Percentiles rank a stretch among this genome's conserved stretches.
Evolutionary conservation across 2,113 vertebrate genomes (phyloP).

Genomic region (Eonycteris spelaea): DNA sequence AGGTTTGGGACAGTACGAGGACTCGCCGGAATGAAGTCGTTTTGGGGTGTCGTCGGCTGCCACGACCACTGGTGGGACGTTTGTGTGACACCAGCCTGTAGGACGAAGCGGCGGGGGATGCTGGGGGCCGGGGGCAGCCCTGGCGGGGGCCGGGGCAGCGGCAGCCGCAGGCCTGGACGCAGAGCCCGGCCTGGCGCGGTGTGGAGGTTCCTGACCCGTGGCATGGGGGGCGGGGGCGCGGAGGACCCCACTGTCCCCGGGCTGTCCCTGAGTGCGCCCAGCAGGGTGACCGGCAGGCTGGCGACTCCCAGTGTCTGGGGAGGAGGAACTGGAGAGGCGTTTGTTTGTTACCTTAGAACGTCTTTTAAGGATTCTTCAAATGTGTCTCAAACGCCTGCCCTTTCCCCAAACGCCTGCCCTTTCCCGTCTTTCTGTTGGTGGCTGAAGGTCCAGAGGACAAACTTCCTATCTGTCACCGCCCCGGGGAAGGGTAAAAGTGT

Average conservation of each 20-base stretch:
- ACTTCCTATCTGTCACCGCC: no score
- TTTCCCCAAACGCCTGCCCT: not conserved
- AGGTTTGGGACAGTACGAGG: not conserved
- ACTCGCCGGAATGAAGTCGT: not conserved
- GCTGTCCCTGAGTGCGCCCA: fast-evolving
- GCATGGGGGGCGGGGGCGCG: not conserved
- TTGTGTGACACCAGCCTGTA: no score
- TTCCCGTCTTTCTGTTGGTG: not conserved
- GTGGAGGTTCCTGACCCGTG: not conserved
- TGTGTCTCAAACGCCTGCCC: no score
- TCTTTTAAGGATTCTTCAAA: not conserved
- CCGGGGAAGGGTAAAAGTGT: not conserved
- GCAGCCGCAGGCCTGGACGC: not conserved
- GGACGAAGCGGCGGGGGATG: fast-evolving
- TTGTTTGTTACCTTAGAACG: not conserved
- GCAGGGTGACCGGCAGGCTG: fast-evolving
- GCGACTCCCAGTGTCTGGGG: fast-evolving
- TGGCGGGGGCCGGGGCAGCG: not conserved
- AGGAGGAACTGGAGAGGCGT: not conserved
- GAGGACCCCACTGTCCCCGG: fast-evolving
- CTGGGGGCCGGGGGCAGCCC: not conserved
- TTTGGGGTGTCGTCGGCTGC: not conserved
- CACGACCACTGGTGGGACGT: no score
- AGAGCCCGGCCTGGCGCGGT: not conserved
- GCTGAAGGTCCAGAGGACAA: not conserved